These are phyloP conservation scores for Coboldia fuscipes DNA, from an alignment of 1,140 invertebrate species.

Conservation along the genomic window DNA sequence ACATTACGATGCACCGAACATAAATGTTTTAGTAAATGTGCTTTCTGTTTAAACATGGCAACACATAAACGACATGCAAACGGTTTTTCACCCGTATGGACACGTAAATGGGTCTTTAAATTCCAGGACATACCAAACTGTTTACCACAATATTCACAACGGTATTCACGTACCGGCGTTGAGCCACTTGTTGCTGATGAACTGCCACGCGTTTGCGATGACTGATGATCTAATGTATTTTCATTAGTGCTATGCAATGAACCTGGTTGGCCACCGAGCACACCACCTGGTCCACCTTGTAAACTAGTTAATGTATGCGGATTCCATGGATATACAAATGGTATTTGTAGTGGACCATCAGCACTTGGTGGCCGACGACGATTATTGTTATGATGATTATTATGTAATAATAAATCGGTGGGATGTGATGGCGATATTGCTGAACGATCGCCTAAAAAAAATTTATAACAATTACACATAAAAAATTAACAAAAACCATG, in stretches of 20 bases:
- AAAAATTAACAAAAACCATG: neutral
- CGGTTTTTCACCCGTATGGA: slow-evolving; percentile 71
- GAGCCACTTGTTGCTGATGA: slow-evolving; percentile 24
- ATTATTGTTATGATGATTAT: slow-evolving; percentile 8
- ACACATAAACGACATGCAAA: slow-evolving; percentile 69
- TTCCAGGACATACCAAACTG: slow-evolving; percentile 82
- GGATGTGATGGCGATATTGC: slow-evolving; percentile 11
- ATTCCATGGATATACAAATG: slow-evolving; percentile 17
- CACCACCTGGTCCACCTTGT: slow-evolving; percentile 9
- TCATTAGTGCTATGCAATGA: slow-evolving; percentile 6
- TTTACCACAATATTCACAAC: slow-evolving; percentile 70
- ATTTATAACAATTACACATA: neutral
- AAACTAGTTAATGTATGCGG: slow-evolving; percentile 9
- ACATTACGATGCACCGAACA: slow-evolving; percentile 70
- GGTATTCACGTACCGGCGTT: slow-evolving; percentile 50
- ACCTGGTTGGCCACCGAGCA: neutral
- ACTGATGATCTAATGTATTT: slow-evolving; percentile 3
- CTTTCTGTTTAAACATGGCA: slow-evolving; percentile 77
- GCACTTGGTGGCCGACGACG: slow-evolving; percentile 11
- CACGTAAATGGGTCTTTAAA: slow-evolving; percentile 61
- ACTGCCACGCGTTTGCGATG: slow-evolving; percentile 12
- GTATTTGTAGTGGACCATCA: slow-evolving; percentile 12
- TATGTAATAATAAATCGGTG: slow-evolving; percentile 6
- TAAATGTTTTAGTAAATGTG: slow-evolving; percentile 61
- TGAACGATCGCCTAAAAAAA: slow-evolving; percentile 9